Conservation (phyloP, 2,888 invertebrate species). For the Caenorhabditis auriculariae region DNA sequence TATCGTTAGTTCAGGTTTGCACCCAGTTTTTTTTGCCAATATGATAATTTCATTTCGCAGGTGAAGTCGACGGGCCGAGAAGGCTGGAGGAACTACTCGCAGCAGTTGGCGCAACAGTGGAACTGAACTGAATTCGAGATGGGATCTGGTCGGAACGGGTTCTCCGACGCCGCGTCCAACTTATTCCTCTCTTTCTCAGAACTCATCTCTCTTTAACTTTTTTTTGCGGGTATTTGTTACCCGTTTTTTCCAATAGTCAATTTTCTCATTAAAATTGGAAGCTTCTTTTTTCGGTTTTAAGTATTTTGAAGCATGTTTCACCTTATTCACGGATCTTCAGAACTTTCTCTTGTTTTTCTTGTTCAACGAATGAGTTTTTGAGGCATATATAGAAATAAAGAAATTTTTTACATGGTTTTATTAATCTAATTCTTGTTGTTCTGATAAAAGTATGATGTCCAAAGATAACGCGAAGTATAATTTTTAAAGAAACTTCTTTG, state of each 20-base stretch:
- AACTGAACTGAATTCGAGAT: conserved; percentile 3
- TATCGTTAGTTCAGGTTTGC: conserved; percentile 11
- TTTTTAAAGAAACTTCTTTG: no score
- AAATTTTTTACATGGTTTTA: not conserved
- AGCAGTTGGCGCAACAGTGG: conserved; percentile 15
- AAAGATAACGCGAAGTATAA: not conserved
- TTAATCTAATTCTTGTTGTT: not conserved
- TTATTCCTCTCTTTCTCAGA: not conserved
- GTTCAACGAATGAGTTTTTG: not conserved
- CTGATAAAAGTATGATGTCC: not conserved
- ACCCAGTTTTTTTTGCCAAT: not conserved
- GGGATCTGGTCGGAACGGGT: not conserved
- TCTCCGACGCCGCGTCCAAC: not conserved
- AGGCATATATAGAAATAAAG: not conserved
- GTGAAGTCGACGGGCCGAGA: conserved; percentile 10
- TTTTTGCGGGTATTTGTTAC: no score
- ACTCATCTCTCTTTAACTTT: not conserved
- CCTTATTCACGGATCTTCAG: not conserved
- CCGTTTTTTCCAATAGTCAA: no score
- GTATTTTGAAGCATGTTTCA: no score
- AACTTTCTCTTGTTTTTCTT: not conserved
- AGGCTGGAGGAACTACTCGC: conserved; percentile 23
- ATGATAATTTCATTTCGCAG: no score
- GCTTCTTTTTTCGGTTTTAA: no score
- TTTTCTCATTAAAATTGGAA: no score